Evolutionary conservation across 2,888 invertebrate genomes (phyloP).

Genomic region (Gari tellinella): DNA sequence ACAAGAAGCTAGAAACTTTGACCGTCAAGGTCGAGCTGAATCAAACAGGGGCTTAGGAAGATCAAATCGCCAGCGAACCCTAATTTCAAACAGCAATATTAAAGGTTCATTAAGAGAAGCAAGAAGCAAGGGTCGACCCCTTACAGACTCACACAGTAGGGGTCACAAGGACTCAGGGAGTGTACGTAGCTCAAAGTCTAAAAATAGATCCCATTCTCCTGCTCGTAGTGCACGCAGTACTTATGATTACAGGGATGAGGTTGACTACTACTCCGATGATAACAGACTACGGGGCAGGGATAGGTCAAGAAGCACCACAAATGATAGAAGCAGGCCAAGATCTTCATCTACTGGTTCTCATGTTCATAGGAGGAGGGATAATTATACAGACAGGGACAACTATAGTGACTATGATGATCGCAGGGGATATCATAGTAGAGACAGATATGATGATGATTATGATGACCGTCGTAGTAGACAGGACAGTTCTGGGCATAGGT

Average conservation of each 20-base stretch:
- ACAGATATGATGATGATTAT: slow-evolving; percentile 32
- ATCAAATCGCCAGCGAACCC: slow-evolving; percentile 19
- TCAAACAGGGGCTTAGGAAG: slow-evolving; percentile 41
- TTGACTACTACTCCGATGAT: slow-evolving; percentile 19
- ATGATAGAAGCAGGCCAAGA: slow-evolving; percentile 27
- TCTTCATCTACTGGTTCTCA: slow-evolving; percentile 44
- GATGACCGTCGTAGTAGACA: slow-evolving; percentile 16
- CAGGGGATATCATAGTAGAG: slow-evolving; percentile 22
- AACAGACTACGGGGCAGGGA: slow-evolving; percentile 28
- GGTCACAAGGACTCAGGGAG: slow-evolving; percentile 34
- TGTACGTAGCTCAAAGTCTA: slow-evolving; percentile 36
- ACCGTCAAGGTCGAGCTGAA: slow-evolving; percentile 28
- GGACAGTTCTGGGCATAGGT: slow-evolving; percentile 38
- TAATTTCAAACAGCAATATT: slow-evolving; percentile 39
- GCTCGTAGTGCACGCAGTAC: slow-evolving; percentile 26
- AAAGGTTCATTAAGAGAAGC: slow-evolving; percentile 41
- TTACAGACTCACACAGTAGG: slow-evolving; percentile 26
- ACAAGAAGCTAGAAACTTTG: slow-evolving; percentile 29
- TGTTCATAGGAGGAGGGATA: slow-evolving; percentile 36
- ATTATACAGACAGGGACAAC: slow-evolving; percentile 48
- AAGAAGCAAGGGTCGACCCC: slow-evolving; percentile 44
- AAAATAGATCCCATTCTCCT: slow-evolving; percentile 23
- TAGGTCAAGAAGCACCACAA: slow-evolving; percentile 17
- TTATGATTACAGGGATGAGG: slow-evolving; percentile 5
- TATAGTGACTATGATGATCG: slow-evolving; percentile 47